Base-by-base conservation (phyloP, 2,888 invertebrate genomes). In the Cantharis nigra region DNA sequence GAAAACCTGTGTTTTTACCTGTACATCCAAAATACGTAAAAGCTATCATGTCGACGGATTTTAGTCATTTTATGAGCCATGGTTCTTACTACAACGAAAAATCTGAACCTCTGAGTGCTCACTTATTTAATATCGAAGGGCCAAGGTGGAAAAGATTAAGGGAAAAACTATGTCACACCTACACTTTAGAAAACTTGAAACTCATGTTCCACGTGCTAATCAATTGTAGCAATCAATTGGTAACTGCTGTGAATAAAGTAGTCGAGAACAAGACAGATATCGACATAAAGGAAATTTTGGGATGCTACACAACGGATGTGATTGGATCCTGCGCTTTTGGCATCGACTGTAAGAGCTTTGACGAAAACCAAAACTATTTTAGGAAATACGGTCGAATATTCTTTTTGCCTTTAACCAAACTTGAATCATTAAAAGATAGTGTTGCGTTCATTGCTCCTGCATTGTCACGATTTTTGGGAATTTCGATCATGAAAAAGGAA, bases 121-220 rank as follows among this genome's bases (percentile, higher is more conserved):
- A 91, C 83, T 83, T 93, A 1, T 91, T 92, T 81, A 87, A 89
- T 76, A 83, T 90, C 23, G 88, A 87, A 63, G 92, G 91, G 0
- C 86, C 89, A n/a, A 87, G 89, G 14, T 94, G 94, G 93, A 92
- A 90, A 81, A 89, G 87, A 20, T 84, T 93, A 26, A 88, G 94
- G 9, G 80, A 88, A 0, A 92, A 92, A 81, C 85, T 93, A 82
- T 90, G 92, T 0, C 91, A 93, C 0, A 89, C 91, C 0, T 94
- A 93, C 82, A 91, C 93, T 0, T 89, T 92, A 0, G 92, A 91
- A 5, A 93, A 93, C 85, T 87, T 94, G 76, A 93, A 91, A 84
- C 88, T 86, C 0, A 92, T 93, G 91, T 92, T 91, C 81, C 88
- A 88, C 0, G 89, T 91, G 0, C 89, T 93, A n/a, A 89, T 91